Percentiles rank a stretch among this genome's conserved stretches.
These are phyloP conservation scores for Himantopus leucocephalus DNA, from an alignment of 2,113 vertebrate species.

Conservation along the genomic window DNA sequence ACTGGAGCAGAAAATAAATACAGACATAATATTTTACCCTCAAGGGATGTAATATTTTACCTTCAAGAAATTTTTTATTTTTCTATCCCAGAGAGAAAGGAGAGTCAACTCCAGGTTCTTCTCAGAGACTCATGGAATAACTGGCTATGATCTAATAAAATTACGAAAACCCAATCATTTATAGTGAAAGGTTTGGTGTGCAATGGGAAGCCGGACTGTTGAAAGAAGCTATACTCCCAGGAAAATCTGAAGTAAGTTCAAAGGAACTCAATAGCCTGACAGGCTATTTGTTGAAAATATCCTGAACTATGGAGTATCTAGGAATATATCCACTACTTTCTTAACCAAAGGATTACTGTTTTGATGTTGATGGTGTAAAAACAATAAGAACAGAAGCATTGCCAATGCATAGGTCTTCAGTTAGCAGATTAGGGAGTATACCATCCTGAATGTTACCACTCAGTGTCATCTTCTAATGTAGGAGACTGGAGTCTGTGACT, in stretches of 20 bases:
- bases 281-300: background rate
- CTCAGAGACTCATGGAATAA: background rate
- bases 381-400: background rate
- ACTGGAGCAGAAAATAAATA: background rate
- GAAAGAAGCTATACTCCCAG: background rate
- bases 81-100: background rate
- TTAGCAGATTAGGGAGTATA: background rate
- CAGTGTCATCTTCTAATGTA: background rate
- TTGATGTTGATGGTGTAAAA: background rate
- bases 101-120: background rate
- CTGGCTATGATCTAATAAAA: background rate
- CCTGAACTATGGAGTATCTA: background rate
- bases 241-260: background rate
- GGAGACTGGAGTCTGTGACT: background rate
- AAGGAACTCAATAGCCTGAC: background rate
- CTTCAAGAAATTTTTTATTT: background rate
- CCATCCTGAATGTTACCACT: slow-evolving; percentile 4
- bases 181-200: background rate
- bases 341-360: background rate
- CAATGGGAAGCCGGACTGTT: background rate
- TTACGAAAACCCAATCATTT: background rate
- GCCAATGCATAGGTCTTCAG: slow-evolving; percentile 14
- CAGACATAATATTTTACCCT: no score
- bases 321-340: background rate
- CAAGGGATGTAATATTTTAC: background rate